Conservation (phyloP, 2,888 invertebrate genomes). For the Synanthedon myopaeformis region DNA sequence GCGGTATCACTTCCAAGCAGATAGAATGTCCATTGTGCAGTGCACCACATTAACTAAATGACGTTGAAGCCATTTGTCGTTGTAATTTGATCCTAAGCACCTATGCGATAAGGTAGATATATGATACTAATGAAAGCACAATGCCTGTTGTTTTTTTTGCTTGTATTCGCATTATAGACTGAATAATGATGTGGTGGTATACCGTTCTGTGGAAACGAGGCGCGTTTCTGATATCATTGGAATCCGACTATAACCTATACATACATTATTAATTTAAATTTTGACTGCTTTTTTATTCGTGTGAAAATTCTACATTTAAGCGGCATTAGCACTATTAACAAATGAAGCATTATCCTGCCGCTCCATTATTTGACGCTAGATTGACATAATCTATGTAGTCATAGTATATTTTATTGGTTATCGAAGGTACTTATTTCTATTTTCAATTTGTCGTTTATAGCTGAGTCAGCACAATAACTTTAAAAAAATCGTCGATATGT, state of each 20-base stretch:
- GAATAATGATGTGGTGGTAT: slow-evolving; percentile 52
- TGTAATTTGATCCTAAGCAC: slow-evolving; percentile 21
- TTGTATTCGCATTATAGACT: slow-evolving; percentile 20
- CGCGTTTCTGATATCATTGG: slow-evolving; percentile 36
- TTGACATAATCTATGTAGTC: no score
- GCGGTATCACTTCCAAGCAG: slow-evolving; percentile 16
- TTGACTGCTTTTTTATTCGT: no score
- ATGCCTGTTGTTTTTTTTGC: slow-evolving; percentile 3
- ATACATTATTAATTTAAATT: no score
- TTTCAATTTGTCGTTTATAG: no score
- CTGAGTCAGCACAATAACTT: no score
- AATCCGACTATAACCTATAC: slow-evolving; percentile 18
- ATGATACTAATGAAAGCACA: background rate
- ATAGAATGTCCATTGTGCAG: slow-evolving; percentile 51
- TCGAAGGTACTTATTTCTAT: no score
- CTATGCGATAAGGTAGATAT: slow-evolving; percentile 13
- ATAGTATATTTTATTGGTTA: no score
- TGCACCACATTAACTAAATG: slow-evolving; percentile 17
- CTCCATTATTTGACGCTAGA: no score
- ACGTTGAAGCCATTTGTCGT: slow-evolving; percentile 9
- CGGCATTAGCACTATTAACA: no score
- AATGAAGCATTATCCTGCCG: no score
- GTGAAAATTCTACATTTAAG: no score
- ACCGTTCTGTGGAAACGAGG: slow-evolving; percentile 32
- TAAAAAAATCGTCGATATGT: no score